These are phyloP conservation scores for Meandrina meandrites DNA, from an alignment of 92 coral and sea anemone species.

Conservation along the genomic window DNA sequence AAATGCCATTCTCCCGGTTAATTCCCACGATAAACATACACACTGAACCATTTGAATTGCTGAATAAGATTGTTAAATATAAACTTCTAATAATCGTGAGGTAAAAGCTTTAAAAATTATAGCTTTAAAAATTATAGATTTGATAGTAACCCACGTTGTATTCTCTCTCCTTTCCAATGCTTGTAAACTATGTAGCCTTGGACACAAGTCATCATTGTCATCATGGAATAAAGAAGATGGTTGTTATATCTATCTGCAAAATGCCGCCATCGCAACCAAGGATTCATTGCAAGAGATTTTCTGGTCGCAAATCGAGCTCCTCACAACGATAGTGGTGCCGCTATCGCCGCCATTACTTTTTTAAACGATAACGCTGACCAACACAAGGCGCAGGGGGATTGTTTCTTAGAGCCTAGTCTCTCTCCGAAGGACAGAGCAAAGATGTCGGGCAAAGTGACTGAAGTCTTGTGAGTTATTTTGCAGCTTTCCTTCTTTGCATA, in stretches of 20 bases:
- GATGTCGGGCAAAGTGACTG: background rate
- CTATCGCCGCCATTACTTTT: slow-evolving; percentile 28
- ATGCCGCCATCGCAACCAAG: slow-evolving; percentile 55
- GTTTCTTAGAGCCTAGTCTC: background rate
- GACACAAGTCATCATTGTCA: slow-evolving; percentile 54
- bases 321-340: background rate
- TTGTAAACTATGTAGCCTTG: slow-evolving; percentile 55
- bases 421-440: background rate
- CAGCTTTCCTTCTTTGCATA: background rate
- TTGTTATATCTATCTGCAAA: slow-evolving; percentile 54
- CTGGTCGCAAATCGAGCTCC: background rate
- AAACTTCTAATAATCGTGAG: too few relatives aligned
- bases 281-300: slow-evolving; percentile 33
- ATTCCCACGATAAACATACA: too few relatives aligned
- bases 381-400: background rate
- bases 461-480: too few relatives aligned
- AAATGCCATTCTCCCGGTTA: too few relatives aligned
- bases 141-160: slow-evolving; percentile 53
- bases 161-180: slow-evolving; percentile 47
- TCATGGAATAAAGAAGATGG: slow-evolving; percentile 51
- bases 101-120: too few relatives aligned
- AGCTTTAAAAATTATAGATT: too few relatives aligned
- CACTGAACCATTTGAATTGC: too few relatives aligned
- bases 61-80: too few relatives aligned
- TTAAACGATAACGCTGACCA: slow-evolving; percentile 22